Percentiles rank a stretch among this genome's conserved stretches.
Conservation (phyloP, 2,113 vertebrate species). For the Xiphias gladius region DNA sequence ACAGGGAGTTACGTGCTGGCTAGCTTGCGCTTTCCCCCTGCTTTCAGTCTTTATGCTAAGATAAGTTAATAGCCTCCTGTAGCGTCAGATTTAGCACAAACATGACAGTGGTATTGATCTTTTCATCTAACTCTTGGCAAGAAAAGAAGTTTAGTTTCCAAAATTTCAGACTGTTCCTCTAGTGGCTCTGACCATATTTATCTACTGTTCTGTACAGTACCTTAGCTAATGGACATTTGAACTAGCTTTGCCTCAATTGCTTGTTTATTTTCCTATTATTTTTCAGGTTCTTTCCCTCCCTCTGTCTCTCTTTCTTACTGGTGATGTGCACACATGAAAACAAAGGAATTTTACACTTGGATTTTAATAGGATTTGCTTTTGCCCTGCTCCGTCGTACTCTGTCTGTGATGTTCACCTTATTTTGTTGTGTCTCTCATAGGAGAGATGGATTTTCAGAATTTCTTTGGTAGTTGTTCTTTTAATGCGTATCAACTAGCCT, state of each 20-base stretch:
- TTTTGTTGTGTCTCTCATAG: neutral
- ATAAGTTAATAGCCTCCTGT: too few species aligned
- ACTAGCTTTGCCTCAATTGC: neutral
- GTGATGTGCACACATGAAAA: neutral
- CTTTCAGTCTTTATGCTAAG: too few species aligned
- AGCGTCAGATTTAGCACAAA: too few species aligned
- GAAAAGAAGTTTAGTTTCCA: too few species aligned
- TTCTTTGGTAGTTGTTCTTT: neutral
- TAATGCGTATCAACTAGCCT: neutral
- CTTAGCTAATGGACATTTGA: neutral
- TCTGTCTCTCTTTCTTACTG: neutral
- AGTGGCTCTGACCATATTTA: too few species aligned
- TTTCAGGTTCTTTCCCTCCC: neutral
- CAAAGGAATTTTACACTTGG: neutral
- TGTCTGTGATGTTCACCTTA: neutral
- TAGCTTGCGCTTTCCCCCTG: too few species aligned
- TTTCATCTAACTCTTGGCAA: too few species aligned
- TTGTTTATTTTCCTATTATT: neutral
- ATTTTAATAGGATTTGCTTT: slow-evolving; percentile 4
- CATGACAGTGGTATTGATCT: too few species aligned
- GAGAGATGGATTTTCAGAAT: neutral
- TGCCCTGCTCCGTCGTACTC: too few species aligned
- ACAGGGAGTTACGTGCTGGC: too few species aligned
- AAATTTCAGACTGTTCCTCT: too few species aligned
- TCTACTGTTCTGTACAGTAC: too few species aligned